Evolutionary conservation across 2,888 invertebrate genomes (phyloP).

Genomic region (Plagodis pulveraria): DNA sequence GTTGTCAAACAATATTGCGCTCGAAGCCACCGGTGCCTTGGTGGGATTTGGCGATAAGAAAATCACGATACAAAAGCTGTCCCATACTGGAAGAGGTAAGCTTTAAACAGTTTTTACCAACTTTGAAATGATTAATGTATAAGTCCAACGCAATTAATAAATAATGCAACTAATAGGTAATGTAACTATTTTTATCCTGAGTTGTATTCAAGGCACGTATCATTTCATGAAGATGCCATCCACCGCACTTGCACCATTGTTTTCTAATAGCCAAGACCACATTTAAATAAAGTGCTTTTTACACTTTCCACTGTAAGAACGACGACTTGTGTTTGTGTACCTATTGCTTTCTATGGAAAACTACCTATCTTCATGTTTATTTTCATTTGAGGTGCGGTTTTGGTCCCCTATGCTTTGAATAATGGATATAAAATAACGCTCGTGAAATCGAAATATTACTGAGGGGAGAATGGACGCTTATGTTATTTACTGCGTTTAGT

Average conservation of each 20-base stretch:
- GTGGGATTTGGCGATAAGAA: conserved; percentile 94
- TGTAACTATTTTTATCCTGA: conserved; percentile 16
- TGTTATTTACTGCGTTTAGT: conserved; percentile 55
- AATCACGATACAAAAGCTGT: conserved; percentile 92
- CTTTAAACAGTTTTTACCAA: conserved; percentile 28
- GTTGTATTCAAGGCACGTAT: conserved; percentile 23
- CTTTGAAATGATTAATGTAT: conserved; percentile 12
- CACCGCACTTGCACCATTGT: conserved; percentile 27
- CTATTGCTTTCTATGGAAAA: conserved; percentile 35
- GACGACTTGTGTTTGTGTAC: conserved; percentile 21
- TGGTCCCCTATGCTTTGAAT: conserved; percentile 46
- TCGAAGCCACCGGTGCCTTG: conserved; percentile 91
- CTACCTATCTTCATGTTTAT: conserved; percentile 27
- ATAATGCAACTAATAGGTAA: conserved; percentile 26
- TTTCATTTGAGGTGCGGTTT: conserved; percentile 52
- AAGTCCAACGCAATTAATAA: conserved; percentile 19
- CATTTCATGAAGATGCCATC: conserved; percentile 20
- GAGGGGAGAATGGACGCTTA: conserved; percentile 61
- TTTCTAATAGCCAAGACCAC: conserved; percentile 19
- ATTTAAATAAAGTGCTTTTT: conserved; percentile 16
- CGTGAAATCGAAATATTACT: conserved; percentile 53
- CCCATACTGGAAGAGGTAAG: conserved; percentile 90
- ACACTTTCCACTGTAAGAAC: conserved; percentile 15
- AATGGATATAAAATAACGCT: conserved; percentile 47
- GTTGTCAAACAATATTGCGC: conserved; percentile 87